Conservation (phyloP, 1,140 invertebrate species). For the Mya arenaria region DNA sequence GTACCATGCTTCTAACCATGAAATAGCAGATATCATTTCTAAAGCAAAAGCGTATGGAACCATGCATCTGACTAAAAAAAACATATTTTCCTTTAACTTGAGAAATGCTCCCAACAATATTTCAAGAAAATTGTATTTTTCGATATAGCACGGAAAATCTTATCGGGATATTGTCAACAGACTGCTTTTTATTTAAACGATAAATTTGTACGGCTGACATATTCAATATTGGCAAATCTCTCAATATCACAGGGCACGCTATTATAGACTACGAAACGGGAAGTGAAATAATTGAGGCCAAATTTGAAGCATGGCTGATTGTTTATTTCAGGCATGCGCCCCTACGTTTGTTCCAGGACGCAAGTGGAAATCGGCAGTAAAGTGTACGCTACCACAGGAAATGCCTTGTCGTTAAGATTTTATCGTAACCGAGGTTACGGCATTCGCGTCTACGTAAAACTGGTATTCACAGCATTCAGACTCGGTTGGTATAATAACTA, state of each 20-base stretch:
- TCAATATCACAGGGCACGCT: background rate
- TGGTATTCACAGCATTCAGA: slow-evolving; percentile 43
- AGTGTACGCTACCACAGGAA: slow-evolving; percentile 44
- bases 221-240: background rate
- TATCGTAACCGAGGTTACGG: slow-evolving; percentile 31
- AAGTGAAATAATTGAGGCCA: no score
- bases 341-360: slow-evolving; percentile 16
- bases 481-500: slow-evolving; percentile 8
- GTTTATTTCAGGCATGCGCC: slow-evolving; percentile 39
- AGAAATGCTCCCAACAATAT: no score
- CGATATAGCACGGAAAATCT: no score
- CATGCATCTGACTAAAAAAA: no score
- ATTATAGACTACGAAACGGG: background rate
- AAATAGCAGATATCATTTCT: no score
- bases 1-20: no score
- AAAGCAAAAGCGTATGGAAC: no score
- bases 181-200: no score
- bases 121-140: no score
- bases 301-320: background rate
- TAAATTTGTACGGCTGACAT: no score
- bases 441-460: slow-evolving; percentile 19
- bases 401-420: slow-evolving; percentile 31
- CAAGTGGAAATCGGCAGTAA: slow-evolving; percentile 27
- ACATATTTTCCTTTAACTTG: no score
- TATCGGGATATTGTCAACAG: no score